Base-by-base conservation (phyloP, 1,140 invertebrate species). In the Aphaenogaster ashmeadi region DNA sequence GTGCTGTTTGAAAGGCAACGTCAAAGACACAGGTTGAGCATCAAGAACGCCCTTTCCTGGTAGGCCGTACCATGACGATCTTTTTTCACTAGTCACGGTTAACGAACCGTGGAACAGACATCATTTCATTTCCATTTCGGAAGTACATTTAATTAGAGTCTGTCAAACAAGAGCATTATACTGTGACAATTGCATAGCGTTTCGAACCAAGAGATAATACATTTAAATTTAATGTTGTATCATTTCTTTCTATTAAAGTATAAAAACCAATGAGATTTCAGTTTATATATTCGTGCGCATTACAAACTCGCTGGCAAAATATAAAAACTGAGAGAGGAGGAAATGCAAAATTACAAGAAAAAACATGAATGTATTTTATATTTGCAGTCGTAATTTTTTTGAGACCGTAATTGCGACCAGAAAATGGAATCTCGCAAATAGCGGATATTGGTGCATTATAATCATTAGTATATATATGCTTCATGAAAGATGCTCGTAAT, bases 11-110 rank as follows among this genome's bases (percentile, higher is more conserved):
- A 80, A 60, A 44, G 18, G 21, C 41, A 50, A 81, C 33, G 50
- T 87, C 64, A 87, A 87, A 81, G 85, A 87, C 54, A 56, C 11
- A 8, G 33, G 13, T 74, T 18, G 67, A 74, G 27, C 54, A 75
- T 81, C 13, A 33, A 18, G 8, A 56, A 66, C 15, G 54, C 6
- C 3, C 18, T 50, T 38, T 86, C 44, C 38, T 27, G 44, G 9
- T 62, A 75, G 41, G 33, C 27, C 13, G n/a, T 33, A 11, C 33
- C 47, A 18, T 44, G 41, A 56, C 21, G 44, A 79, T 56, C 18
- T 79, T 79, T 85, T 78, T 62, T 27, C 36, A 79, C 27, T 13
- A 15, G 4, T 44, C 64, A 18, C 18, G 7, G 6, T 3, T 83
- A 83, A 83, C 80, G 67, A 83, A 83, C 67, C 54, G 27, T 36